Base-by-base conservation (phyloP, 2,888 invertebrate species). In the Stomorhina lunata region DNA sequence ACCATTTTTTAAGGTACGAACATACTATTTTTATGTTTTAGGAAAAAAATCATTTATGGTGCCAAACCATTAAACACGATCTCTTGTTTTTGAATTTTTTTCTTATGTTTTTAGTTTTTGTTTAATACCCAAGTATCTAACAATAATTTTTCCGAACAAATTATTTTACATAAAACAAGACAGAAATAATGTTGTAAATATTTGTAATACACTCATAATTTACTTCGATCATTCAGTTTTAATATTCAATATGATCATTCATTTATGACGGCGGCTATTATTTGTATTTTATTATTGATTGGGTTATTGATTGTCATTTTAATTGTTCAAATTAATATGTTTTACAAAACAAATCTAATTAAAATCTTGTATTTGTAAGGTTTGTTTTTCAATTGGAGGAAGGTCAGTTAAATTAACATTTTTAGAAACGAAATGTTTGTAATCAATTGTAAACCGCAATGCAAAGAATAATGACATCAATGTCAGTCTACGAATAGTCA, bases 41-140 rank as follows among this genome's bases (percentile, higher is more conserved):
- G 4, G 12, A 37, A 34, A 72, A 72, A 40, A 10, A 29, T 61
- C 10, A 12, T 15, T 71, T 57, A 34, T 61, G n/a, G 29, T 55
- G 40, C 63, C 80, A 63, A 55, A 63, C 50, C 63, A 80, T 57
- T 75, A 61, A 68, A 63, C 80, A 69, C 34, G 63, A 71, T 55
- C 32, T 71, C 45, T 25, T 22, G 6, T 48, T 63, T n/a, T n/a
- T n/a, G n/a, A 10, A 5, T 50, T 57, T 45, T 17, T 45, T 17
- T 20, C 6, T 22, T 22, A 10, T 1, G 27, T 32, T 55, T 55
- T 55, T 17, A 10, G 2, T 63, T 29, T 27, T 25, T 43, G 7
- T 34, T 32, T n/a, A n/a, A n/a, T n/a, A n/a, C n/a, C n/a, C n/a
- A n/a, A n/a, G n/a, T n/a, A n/a, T n/a, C n/a, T n/a, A n/a, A n/a